phyloP scores from a whole-genome alignment of 1,140 invertebrate genomes.

The Sesamia nonagrioides region DNA sequence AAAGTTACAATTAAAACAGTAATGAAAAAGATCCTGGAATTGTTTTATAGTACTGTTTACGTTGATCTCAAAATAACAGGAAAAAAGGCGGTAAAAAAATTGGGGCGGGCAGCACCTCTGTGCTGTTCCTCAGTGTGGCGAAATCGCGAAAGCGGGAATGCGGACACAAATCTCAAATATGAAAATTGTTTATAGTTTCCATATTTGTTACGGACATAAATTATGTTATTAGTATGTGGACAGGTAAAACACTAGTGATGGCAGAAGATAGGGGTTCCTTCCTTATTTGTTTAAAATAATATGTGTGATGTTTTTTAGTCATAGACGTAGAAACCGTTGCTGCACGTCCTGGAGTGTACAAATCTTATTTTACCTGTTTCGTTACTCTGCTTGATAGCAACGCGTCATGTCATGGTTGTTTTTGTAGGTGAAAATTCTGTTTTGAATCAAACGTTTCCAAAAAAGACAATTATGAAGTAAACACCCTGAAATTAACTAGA shows the following conservation, averaged over 20 bases:
- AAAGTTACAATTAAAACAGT: slow-evolving; percentile 18
- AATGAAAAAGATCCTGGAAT: slow-evolving; percentile 28
- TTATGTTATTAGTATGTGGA: not conserved
- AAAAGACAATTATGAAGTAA: no score
- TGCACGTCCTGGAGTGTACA: not conserved
- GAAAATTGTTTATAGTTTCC: not conserved
- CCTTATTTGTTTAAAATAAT: not conserved
- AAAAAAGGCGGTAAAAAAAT: not conserved
- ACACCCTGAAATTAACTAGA: no score
- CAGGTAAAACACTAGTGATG: not conserved
- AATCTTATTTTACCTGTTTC: not conserved
- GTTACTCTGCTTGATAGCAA: not conserved
- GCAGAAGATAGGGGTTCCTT: not conserved
- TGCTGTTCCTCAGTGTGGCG: no score
- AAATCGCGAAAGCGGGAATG: not conserved
- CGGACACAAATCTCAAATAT: not conserved
- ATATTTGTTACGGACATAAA: not conserved
- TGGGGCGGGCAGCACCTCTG: no score
- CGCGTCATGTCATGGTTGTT: no score
- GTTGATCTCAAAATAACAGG: slow-evolving; percentile 13
- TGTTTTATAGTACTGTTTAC: not conserved
- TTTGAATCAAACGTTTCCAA: no score
- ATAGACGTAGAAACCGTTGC: not conserved
- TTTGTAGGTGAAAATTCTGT: not conserved
- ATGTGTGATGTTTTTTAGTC: not conserved